phyloP scores from a whole-genome alignment of 2,113 vertebrate species.

The Sardina pilchardus region DNA sequence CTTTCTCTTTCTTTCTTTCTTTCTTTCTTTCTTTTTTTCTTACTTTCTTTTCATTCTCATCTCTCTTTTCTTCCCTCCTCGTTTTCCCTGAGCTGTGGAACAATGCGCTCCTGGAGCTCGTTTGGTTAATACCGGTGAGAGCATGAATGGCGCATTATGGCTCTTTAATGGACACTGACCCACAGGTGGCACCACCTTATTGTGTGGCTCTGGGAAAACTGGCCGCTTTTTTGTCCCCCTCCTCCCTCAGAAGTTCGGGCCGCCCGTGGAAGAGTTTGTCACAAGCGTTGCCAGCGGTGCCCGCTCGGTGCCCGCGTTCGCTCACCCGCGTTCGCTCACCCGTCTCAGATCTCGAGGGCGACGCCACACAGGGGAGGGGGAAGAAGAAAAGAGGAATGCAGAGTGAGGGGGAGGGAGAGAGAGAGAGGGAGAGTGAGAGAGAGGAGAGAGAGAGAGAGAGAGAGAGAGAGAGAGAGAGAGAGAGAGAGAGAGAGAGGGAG shows the following conservation, averaged over 20 bases:
- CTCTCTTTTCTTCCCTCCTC: not conserved
- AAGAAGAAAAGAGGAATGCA: not conserved
- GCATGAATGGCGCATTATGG: constrained; percentile 14
- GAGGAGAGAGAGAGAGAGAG: not conserved
- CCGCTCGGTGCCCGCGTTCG: not conserved
- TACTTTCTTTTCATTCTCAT: not conserved
- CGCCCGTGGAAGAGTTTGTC: constrained; percentile 12
- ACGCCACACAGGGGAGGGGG: not conserved
- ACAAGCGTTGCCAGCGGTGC: not conserved
- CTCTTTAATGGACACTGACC: not conserved
- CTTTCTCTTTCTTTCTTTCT: not conserved
- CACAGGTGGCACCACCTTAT: not conserved
- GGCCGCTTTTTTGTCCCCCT: not conserved
- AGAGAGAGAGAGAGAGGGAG: constrained; percentile 9
- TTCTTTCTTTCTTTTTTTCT: not conserved
- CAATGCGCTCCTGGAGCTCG: not conserved
- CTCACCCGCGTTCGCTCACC: no score
- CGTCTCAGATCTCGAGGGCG: not conserved
- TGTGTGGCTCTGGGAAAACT: constrained; percentile 13
- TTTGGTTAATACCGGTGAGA: constrained; percentile 16
- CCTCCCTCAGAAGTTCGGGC: constrained; percentile 2
- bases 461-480: not conserved
- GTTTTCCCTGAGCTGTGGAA: constrained; percentile 15
- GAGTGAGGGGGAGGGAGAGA: not conserved
- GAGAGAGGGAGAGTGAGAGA: constrained; percentile 9